Percentiles rank a stretch among this genome's conserved stretches.
These are phyloP conservation scores for Chloropsis cyanopogon DNA, from an alignment of 2,113 vertebrate species.

Conservation along the genomic window DNA sequence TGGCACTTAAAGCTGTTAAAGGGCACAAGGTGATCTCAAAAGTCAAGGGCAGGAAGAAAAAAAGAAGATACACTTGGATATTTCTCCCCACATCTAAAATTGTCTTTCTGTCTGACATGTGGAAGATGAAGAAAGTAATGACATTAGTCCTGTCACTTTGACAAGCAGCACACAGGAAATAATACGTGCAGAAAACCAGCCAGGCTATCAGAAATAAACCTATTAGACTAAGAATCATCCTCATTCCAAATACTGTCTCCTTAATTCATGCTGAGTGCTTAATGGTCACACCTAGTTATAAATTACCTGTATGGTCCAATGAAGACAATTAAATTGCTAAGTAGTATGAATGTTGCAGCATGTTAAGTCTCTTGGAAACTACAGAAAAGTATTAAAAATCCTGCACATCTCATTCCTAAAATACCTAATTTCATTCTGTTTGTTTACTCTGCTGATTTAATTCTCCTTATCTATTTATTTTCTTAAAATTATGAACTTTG, in stretches of 20 bases:
- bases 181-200: neutral
- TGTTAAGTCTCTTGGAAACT: neutral
- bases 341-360: neutral
- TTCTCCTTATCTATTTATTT: neutral
- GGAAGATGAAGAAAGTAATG: neutral
- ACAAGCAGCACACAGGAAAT: neutral
- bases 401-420: neutral
- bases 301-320: neutral
- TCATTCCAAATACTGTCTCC: neutral
- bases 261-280: neutral
- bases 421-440: neutral
- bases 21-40: neutral
- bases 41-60: neutral
- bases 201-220: neutral
- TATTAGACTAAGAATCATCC: neutral
- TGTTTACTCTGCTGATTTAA: neutral
- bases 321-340: conserved; percentile 6
- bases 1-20: neutral
- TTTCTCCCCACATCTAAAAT: neutral
- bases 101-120: neutral
- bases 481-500: neutral
- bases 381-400: neutral
- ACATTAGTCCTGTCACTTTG: neutral
- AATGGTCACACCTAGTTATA: neutral
- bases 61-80: neutral